Conservation (phyloP, 1,140 invertebrate species). For the Zaprionus camerounensis region DNA sequence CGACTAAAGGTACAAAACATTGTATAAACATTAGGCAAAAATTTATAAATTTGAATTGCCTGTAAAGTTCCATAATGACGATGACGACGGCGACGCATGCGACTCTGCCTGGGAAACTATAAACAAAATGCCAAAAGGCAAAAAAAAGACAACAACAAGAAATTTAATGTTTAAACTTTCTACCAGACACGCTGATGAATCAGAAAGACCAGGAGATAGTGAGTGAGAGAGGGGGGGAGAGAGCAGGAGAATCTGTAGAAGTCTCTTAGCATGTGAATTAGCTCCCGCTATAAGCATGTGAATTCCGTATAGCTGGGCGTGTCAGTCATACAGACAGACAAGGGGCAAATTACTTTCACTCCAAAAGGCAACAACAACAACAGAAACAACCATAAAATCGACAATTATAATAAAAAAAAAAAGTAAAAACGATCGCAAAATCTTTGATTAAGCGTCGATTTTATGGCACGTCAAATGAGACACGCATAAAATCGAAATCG, state of each 20-base stretch:
- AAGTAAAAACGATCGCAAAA: conserved; percentile 60
- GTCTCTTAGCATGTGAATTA: conserved; percentile 53
- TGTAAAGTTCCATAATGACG: conserved; percentile 25
- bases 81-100: too few species aligned
- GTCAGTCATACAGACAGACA: conserved; percentile 27
- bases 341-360: conserved; percentile 74
- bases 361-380: conserved; percentile 38
- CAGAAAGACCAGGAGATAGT: conserved; percentile 25
- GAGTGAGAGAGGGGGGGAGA: too few species aligned
- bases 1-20: neutral
- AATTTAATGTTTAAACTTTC: conserved; percentile 63
- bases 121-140: conserved; percentile 15
- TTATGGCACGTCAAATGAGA: conserved; percentile 63
- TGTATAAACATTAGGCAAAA: conserved; percentile 31
- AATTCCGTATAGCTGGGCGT: conserved; percentile 32
- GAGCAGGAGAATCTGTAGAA: conserved; percentile 39
- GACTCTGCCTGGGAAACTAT: conserved; percentile 5
- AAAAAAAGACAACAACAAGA: conserved; percentile 16
- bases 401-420: conserved; percentile 53
- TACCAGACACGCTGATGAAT: conserved; percentile 41
- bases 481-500: conserved; percentile 24
- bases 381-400: conserved; percentile 17
- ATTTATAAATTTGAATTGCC: conserved; percentile 43
- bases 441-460: conserved; percentile 42
- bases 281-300: conserved; percentile 17